Conservation (phyloP, 2,888 invertebrate genomes). For the Epinotia demarniana region DNA sequence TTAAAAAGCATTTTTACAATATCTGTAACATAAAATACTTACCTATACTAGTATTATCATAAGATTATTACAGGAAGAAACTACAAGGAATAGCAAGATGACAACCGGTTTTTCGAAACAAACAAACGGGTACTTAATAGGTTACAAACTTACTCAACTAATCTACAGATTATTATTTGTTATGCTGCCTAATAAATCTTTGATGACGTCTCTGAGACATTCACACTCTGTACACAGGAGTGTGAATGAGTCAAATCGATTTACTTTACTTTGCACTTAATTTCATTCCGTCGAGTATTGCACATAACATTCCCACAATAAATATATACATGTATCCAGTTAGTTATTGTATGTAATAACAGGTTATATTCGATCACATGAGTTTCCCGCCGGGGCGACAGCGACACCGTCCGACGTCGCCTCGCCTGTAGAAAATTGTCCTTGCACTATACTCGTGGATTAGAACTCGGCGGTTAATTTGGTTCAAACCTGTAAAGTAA, state of each 20-base stretch:
- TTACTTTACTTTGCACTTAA: slow-evolving; percentile 58
- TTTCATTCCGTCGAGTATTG: slow-evolving; percentile 67
- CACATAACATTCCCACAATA: slow-evolving; percentile 68
- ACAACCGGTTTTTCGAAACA: slow-evolving; percentile 56
- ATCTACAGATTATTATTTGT: slow-evolving; percentile 55
- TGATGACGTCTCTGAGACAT: slow-evolving; percentile 55
- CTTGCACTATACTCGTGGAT: slow-evolving; percentile 58
- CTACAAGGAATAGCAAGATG: slow-evolving; percentile 66
- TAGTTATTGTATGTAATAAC: slow-evolving; percentile 56
- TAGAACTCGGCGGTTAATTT: slow-evolving; percentile 69
- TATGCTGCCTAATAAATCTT: slow-evolving; percentile 59
- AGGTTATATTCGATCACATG: slow-evolving; percentile 42
- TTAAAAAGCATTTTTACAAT: slow-evolving; percentile 51
- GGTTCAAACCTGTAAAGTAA: slow-evolving; percentile 60
- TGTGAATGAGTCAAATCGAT: slow-evolving; percentile 58
- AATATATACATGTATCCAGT: slow-evolving; percentile 63
- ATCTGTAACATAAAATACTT: slow-evolving; percentile 49
- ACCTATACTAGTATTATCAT: slow-evolving; percentile 64
- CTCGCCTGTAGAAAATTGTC: slow-evolving; percentile 52
- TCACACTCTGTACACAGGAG: slow-evolving; percentile 58
- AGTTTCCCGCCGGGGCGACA: slow-evolving; percentile 46
- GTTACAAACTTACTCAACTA: slow-evolving; percentile 55
- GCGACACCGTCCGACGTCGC: slow-evolving; percentile 23
- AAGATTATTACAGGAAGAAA: slow-evolving; percentile 70
- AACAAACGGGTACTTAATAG: slow-evolving; percentile 58